Evolutionary conservation across 1,140 invertebrate genomes (phyloP), one percentile per base, ranked within the genome.

Genomic region (Drosophila insularis): DNA sequence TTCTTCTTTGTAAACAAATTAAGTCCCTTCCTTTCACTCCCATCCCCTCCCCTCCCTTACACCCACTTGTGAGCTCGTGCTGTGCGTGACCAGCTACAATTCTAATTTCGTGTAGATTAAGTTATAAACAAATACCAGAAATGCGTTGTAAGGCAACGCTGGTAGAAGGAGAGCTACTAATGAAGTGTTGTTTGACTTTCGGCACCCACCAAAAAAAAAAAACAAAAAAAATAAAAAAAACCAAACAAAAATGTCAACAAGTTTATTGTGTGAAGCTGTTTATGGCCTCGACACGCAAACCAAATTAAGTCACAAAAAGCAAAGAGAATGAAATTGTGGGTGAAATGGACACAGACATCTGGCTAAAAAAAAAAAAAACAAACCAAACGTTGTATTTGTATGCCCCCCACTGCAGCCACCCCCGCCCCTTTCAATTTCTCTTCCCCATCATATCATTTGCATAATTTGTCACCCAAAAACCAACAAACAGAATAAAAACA

Each of bases 211-310:
- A 17, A 14, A 55, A 53, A 0, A 21, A 4, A 10, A 11, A 14
- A 31, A 21, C 43, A 32, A 43, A 46, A 23, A 46, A 40, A 71
- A 31, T 39, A 62, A 50, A 53, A 35, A 27, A 17, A 56, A 55
- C 59, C 31, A 58, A 69, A 59, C 59, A 54, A 55, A 70, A 89
- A 74, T 82, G 84, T 87, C 82, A 87, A 87, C 82, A 87, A 76
- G 79, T 89, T 87, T 80, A 87, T 87, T 89, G 82, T 87, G 82
- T 77, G 82, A 87, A 87, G 76, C 82, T 87, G 82, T 87, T 87
- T 82, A 87, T 80, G 76, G 59, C 46, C 64, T 54, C 43, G 64
- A 71, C 82, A 87, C 82, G 82, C 84, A 80, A 87, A 71, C 63
- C 76, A 80, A 87, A 87, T 87, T 87, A 87, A 87, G 82, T 74